phyloP scores from a whole-genome alignment of 2,888 invertebrate species.

The Meganola albula region DNA sequence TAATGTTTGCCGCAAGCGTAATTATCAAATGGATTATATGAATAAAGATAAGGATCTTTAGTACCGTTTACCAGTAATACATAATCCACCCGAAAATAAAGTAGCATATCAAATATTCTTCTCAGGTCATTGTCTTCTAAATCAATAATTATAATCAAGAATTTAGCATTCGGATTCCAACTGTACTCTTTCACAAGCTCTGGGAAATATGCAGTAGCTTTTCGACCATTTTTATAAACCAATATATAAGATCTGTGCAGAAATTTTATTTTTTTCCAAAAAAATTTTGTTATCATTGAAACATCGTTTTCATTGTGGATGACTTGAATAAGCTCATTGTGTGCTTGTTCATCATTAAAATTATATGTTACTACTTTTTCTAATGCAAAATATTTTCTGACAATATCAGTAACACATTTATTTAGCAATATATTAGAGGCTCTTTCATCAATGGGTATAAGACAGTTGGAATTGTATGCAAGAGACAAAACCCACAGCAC shows the following conservation, averaged over 20 bases:
- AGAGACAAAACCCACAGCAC: not conserved
- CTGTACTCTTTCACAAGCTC: constrained; percentile 22
- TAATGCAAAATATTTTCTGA: constrained; percentile 8
- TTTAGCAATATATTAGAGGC: not conserved
- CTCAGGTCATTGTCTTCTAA: constrained; percentile 17
- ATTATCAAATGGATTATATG: constrained; percentile 47
- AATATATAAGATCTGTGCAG: constrained; percentile 31
- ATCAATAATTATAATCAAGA: constrained; percentile 30
- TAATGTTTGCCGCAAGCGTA: constrained; percentile 45
- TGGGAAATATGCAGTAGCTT: constrained; percentile 16
- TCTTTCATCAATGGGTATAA: not conserved
- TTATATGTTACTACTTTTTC: constrained; percentile 9
- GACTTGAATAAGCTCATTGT: constrained; percentile 5
- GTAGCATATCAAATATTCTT: constrained; percentile 34
- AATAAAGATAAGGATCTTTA: constrained; percentile 31
- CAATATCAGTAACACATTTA: constrained; percentile 7
- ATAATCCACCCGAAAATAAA: constrained; percentile 29
- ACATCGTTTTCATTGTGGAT: constrained; percentile 6
- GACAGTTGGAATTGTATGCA: constrained; percentile 2
- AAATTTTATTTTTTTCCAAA: not conserved
- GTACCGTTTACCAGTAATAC: constrained; percentile 35
- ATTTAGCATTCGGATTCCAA: constrained; percentile 38
- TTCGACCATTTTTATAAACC: constrained; percentile 17
- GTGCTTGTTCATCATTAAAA: not conserved
- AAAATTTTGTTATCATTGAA: constrained; percentile 7